Evolutionary conservation across 1,140 invertebrate species (phyloP), one percentile per base, ranked within the genome.

Genomic region (Mycetomoellerius zeteki): DNA sequence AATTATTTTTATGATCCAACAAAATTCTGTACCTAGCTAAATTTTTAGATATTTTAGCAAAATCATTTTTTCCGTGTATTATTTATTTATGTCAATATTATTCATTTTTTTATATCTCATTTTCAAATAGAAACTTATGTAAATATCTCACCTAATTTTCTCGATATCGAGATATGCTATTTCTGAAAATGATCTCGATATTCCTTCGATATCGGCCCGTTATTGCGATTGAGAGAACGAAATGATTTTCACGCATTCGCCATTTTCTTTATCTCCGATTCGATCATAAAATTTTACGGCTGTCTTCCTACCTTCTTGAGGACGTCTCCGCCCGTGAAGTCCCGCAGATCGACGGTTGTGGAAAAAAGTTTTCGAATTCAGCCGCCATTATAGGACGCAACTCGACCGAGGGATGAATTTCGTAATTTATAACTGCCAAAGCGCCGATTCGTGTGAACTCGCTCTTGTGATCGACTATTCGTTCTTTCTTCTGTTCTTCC

Each of bases 361-460:
- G 54, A 86, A 69, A 90, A 89, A 89, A 88, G 62, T 89, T 88
- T 86, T 86, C 86, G 77, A 90, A 89, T 90, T 87, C 77, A 78
- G 65, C 65, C 69, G 77, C 78, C 77, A 86, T 84, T 88, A 88
- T 90, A 43, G 88, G 64, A 71, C 62, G 78, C 85, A 60, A 78
- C 69, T 88, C 85, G 86, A 71, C 60, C 81, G 86, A 71, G 86
- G 71, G 86, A 92, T 89, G 89, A 92, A 90, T 91, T 91, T 91
- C 60, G 71, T 81, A 88, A 93, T 93, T 93, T 93, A 93, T 92
- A 67, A 76, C 86, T 24, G 27, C 6, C 72, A 50, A 37, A 16
- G 43, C 37, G 19, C 56, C 54, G 30, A 69, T 24, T 62, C 30
- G 73, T 10, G 37, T 65, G 19, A 78, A 33, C 37, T 77, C 56